Evolutionary conservation across 2,888 invertebrate species (phyloP), one percentile per base, ranked within the genome.

Genomic region (Pollenia griseotomentosa): DNA sequence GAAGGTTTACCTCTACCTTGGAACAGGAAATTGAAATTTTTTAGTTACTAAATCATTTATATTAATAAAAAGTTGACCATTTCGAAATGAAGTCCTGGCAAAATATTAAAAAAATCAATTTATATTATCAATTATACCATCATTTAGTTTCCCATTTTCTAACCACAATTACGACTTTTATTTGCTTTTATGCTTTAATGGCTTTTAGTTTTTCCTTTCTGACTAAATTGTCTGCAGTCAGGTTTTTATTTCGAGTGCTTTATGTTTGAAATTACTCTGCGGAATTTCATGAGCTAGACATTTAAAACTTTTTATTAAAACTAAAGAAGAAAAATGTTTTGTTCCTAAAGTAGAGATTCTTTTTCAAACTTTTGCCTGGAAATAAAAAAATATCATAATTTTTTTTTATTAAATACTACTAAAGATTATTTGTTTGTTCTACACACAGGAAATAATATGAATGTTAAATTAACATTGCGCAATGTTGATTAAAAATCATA

Each of bases 221-320:
- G 42, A 16, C n/a, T 16, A 42, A 19, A 63, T 10, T 40, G 8
- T n/a, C 8, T 14, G 12, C 8, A 40, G n/a, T 57, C n/a, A 8
- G 14, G 0, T 40, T 14, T 57, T 23, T 19, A 19, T 57, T 23
- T 23, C 4, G 5, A 9, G 23, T 33, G 10, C 23, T 59, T 59
- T 33, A 59, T 59, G 8, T 55, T 33, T 33, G 12, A 3, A 59
- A 59, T 0, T 59, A 33, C 4, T n/a, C 33, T 0, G 1, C 59
- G 2, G 6, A 12, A 7, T 9, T 40, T 33, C 4, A 33, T 0
- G 14, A 6, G 33, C 33, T 59, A 59, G 59, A 59, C 59, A 14
- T 59, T 59, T 59, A 40, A 68, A 68, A 68, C 51, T 68, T 68
- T 33, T 40, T 68, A 68, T 68, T 68, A 68, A 68, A 68, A 68